Conservation (phyloP, 2,888 invertebrate species). For the Boloria selene region DNA sequence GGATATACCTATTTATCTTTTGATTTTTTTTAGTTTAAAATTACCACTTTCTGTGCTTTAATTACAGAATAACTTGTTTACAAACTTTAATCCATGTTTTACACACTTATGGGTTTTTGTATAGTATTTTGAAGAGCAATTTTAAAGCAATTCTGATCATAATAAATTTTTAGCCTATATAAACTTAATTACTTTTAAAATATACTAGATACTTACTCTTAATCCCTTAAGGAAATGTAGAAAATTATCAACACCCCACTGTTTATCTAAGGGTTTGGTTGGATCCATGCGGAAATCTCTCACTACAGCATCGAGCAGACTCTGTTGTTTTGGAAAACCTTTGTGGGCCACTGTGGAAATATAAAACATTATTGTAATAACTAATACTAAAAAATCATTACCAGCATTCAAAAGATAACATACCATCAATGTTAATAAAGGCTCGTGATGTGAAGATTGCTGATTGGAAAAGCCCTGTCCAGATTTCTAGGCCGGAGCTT, state of each 20-base stretch:
- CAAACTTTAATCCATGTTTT: too few relatives aligned
- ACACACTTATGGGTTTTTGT: too few relatives aligned
- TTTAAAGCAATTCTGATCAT: too few relatives aligned
- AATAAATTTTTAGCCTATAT: too few relatives aligned
- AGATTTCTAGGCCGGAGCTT: slow-evolving; percentile 92
- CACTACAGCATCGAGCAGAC: slow-evolving; percentile 70
- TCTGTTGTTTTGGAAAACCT: slow-evolving; percentile 85
- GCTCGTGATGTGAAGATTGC: slow-evolving; percentile 94
- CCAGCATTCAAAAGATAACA: not conserved
- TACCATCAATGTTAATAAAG: slow-evolving; percentile 95
- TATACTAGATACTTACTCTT: slow-evolving; percentile 53
- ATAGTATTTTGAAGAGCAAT: too few relatives aligned
- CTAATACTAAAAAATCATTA: slow-evolving; percentile 10
- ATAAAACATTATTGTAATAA: not conserved
- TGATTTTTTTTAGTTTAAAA: too few relatives aligned
- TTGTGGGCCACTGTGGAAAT: slow-evolving; percentile 86
- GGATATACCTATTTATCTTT: too few relatives aligned
- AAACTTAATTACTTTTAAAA: too few relatives aligned
- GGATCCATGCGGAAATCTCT: slow-evolving; percentile 54
- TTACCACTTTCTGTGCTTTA: too few relatives aligned
- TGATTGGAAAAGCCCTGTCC: slow-evolving; percentile 96
- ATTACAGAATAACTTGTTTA: too few relatives aligned
- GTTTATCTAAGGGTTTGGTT: slow-evolving; percentile 49
- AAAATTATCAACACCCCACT: slow-evolving; percentile 55
- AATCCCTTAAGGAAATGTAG: slow-evolving; percentile 69